These are phyloP conservation scores for Capromys pilorides DNA, from an alignment of 2,797 vertebrate genomes.

Conservation along the genomic window DNA sequence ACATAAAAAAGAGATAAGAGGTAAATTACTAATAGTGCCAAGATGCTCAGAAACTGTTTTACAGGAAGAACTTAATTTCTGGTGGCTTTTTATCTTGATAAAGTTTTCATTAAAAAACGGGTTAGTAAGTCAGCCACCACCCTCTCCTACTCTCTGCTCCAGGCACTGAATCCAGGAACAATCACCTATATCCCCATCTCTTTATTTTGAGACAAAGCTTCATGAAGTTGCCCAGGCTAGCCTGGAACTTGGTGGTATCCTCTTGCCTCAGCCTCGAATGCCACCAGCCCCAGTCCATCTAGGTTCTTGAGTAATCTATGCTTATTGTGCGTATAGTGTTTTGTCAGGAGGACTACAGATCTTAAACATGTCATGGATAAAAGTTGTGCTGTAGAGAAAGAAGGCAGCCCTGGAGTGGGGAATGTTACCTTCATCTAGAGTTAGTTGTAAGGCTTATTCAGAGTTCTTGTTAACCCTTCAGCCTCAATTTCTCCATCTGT, in stretches of 20 bases:
- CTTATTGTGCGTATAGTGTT: background rate
- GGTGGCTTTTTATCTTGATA: background rate
- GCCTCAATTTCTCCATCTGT: background rate
- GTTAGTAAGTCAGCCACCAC: background rate
- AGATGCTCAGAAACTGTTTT: constrained; percentile 29
- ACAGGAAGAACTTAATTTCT: constrained; percentile 19
- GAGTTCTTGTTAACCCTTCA: background rate
- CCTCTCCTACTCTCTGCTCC: background rate
- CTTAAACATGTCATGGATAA: background rate
- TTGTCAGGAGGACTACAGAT: background rate
- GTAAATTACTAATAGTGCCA: background rate
- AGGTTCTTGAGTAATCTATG: background rate
- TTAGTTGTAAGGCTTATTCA: background rate
- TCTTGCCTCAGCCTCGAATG: background rate
- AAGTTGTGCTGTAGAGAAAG: background rate
- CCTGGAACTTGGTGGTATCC: background rate
- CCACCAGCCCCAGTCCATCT: background rate
- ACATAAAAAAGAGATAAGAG: background rate
- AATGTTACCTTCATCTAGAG: background rate
- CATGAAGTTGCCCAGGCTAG: background rate
- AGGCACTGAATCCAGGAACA: background rate
- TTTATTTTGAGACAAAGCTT: background rate
- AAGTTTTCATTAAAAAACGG: background rate
- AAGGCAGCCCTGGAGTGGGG: background rate
- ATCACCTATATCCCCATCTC: background rate